These are phyloP conservation scores for Ancistrus triradiatus DNA, from an alignment of 2,113 vertebrate species.

Conservation along the genomic window DNA sequence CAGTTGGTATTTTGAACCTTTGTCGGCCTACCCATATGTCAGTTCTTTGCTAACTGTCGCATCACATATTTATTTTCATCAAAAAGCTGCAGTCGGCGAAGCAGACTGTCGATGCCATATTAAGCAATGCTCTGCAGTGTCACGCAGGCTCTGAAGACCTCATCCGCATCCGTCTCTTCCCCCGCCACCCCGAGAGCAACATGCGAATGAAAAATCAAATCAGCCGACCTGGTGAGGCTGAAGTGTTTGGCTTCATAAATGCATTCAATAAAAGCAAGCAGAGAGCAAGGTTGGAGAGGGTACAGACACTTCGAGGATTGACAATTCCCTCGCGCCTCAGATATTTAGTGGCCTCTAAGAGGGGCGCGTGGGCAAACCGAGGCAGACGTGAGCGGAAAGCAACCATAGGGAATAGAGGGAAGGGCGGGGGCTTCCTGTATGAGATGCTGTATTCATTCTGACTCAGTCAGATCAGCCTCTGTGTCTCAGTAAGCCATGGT, in stretches of 20 bases:
- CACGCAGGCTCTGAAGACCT: slow-evolving; percentile 27
- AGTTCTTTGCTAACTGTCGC: slow-evolving; percentile 8
- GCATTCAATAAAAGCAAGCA: slow-evolving; percentile 45
- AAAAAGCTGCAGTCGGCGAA: neutral
- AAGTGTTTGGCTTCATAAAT: slow-evolving; percentile 44
- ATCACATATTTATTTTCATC: neutral
- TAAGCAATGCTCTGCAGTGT: slow-evolving; percentile 29
- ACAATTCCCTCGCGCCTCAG: slow-evolving; percentile 42
- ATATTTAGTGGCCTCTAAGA: slow-evolving; percentile 48
- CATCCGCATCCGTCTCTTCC: slow-evolving; percentile 28
- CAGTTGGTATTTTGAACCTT: too few relatives aligned
- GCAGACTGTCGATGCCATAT: slow-evolving; percentile 23
- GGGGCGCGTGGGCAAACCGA: slow-evolving; percentile 36
- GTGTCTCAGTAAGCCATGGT: slow-evolving; percentile 26
- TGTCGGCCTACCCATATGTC: slow-evolving; percentile 1
- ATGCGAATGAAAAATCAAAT: slow-evolving; percentile 38
- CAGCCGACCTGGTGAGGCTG: slow-evolving; percentile 39
- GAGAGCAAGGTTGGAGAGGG: slow-evolving; percentile 38
- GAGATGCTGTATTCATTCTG: slow-evolving; percentile 27
- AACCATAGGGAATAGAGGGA: neutral
- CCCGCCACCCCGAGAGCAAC: slow-evolving; percentile 2
- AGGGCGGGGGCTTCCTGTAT: neutral
- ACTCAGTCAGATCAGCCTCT: slow-evolving; percentile 40
- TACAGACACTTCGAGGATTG: slow-evolving; percentile 49
- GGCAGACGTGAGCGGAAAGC: slow-evolving; percentile 42